Conservation (phyloP, 2,888 invertebrate genomes). For the Netelia melanura region DNA sequence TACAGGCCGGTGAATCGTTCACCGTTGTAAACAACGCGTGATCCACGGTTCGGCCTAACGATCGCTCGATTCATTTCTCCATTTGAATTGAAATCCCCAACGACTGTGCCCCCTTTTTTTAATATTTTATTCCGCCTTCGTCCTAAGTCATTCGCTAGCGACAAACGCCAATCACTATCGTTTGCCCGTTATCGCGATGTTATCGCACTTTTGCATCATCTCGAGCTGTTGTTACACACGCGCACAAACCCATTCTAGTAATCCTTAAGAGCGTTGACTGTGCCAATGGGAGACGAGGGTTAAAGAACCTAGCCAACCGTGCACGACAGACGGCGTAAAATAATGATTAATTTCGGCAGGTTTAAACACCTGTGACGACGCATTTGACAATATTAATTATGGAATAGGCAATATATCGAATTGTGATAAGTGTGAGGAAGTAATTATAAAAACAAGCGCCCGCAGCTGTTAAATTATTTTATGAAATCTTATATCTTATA, state of each 20-base stretch:
- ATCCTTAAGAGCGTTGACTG: slow-evolving; percentile 3
- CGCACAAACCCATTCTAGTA: neutral
- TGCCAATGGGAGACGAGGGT: slow-evolving; percentile 47
- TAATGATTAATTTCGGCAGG: slow-evolving; percentile 40
- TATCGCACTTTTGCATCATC: slow-evolving; percentile 35
- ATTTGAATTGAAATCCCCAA: too few species aligned
- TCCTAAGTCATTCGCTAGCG: neutral
- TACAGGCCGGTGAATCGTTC: too few species aligned
- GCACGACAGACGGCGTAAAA: slow-evolving; percentile 53
- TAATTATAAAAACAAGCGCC: neutral
- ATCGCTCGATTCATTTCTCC: too few species aligned
- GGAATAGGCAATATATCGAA: neutral
- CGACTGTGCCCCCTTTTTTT: too few species aligned
- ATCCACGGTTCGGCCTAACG: too few species aligned
- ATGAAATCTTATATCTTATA: slow-evolving; percentile 8
- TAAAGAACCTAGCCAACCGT: slow-evolving; percentile 23
- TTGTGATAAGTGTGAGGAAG: neutral
- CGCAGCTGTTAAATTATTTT: neutral
- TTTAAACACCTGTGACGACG: slow-evolving; percentile 44
- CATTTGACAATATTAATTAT: neutral
- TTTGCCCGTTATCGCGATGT: neutral
- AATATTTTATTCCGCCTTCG: too few species aligned
- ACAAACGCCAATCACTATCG: neutral
- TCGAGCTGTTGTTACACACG: slow-evolving; percentile 6
- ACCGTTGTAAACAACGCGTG: too few species aligned